These are phyloP conservation scores for Heliconius erato DNA, from an alignment of 2,888 invertebrate species.

Conservation along the genomic window DNA sequence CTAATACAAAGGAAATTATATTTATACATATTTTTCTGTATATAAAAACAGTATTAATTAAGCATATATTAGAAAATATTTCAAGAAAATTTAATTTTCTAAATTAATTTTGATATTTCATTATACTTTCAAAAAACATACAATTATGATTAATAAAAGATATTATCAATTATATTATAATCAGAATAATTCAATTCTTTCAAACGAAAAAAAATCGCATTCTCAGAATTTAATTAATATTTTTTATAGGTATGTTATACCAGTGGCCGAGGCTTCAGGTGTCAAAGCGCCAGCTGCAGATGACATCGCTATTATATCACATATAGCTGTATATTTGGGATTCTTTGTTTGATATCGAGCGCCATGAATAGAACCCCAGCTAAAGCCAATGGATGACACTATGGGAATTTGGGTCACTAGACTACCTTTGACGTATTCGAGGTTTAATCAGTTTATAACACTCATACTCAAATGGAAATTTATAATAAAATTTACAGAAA, in stretches of 20 bases:
- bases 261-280: conserved; percentile 52
- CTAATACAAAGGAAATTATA: too few species aligned
- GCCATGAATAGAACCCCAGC: conserved; percentile 36
- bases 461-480: background rate
- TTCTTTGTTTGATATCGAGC: conserved; percentile 44
- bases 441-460: background rate
- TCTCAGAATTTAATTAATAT: conserved; percentile 16
- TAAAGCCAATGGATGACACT: conserved; percentile 42
- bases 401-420: conserved; percentile 44
- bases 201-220: background rate
- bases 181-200: background rate
- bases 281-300: conserved; percentile 59
- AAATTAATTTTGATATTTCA: too few species aligned
- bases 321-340: conserved; percentile 34
- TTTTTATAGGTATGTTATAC: conserved; percentile 3
- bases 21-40: too few species aligned
- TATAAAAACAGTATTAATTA: too few species aligned
- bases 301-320: conserved; percentile 57
- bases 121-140: too few species aligned
- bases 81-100: too few species aligned
- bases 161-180: too few species aligned
- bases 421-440: conserved; percentile 10
- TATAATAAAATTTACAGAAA: background rate
- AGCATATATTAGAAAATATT: too few species aligned
- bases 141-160: too few species aligned